Percentiles rank a stretch among this genome's conserved stretches.
Conservation (phyloP, 2,113 vertebrate species). For the Corynorhinus townsendii region DNA sequence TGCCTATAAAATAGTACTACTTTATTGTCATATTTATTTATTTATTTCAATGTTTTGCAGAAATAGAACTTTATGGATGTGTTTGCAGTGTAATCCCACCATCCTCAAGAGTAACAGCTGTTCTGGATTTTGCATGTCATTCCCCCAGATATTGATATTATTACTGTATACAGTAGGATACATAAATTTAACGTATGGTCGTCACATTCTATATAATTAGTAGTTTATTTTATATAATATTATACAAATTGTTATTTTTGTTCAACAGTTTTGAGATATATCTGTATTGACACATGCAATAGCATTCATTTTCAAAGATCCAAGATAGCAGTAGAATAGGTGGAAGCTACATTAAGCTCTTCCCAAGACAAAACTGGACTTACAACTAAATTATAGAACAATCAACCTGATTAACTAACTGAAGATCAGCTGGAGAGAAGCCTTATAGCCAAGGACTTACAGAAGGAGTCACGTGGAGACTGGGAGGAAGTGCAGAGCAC, state of each 20-base stretch:
- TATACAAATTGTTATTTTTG: not conserved
- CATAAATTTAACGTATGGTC: not conserved
- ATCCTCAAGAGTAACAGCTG: not conserved
- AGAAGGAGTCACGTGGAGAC: not conserved
- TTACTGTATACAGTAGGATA: not conserved
- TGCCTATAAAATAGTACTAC: not conserved
- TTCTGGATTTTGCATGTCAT: not conserved
- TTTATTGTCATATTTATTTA: not conserved
- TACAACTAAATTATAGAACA: not conserved
- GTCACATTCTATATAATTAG: not conserved
- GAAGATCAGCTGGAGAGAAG: not conserved
- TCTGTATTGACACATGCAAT: not conserved
- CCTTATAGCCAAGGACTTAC: not conserved
- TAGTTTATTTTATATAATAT: not conserved
- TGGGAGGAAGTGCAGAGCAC: not conserved
- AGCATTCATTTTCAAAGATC: not conserved
- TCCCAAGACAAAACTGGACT: not conserved
- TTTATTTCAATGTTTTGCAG: not conserved
- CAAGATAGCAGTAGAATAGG: not conserved
- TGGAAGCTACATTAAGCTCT: not conserved
- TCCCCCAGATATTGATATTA: not conserved
- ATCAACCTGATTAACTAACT: not conserved
- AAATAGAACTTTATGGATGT: not conserved
- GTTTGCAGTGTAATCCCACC: not conserved
- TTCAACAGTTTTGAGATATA: not conserved